phyloP scores from a whole-genome alignment of 2,888 invertebrate species.

The Dicyrtoma fusca region DNA sequence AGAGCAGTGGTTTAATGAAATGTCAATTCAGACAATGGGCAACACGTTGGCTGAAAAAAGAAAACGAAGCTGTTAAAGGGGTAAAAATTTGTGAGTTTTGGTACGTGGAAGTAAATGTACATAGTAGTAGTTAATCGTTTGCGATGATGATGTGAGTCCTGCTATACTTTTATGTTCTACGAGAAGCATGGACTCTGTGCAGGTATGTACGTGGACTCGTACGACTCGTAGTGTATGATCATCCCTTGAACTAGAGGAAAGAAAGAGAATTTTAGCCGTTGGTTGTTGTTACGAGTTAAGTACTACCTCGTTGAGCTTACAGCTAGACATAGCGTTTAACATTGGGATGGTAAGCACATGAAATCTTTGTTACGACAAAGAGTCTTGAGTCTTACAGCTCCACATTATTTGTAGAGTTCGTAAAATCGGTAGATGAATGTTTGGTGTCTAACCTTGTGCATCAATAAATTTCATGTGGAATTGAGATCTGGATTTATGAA shows the following conservation, averaged over 20 bases:
- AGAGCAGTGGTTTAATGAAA: slow-evolving; percentile 48
- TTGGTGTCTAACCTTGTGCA: slow-evolving; percentile 21
- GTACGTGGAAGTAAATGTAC: slow-evolving; percentile 24
- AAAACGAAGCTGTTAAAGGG: slow-evolving; percentile 35
- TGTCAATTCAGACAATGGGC: slow-evolving; percentile 50
- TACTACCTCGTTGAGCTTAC: too few species aligned
- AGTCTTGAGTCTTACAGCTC: slow-evolving; percentile 1
- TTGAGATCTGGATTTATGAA: slow-evolving; percentile 36
- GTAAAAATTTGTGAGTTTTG: slow-evolving; percentile 39
- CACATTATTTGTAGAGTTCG: slow-evolving; percentile 30
- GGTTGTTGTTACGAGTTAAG: slow-evolving; percentile 25
- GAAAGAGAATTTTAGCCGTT: slow-evolving; percentile 7
- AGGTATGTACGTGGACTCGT: too few species aligned
- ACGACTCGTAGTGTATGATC: too few species aligned
- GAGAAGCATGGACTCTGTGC: too few species aligned
- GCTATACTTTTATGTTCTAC: too few species aligned
- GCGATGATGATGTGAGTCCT: too few species aligned
- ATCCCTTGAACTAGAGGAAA: too few species aligned
- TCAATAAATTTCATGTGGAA: slow-evolving; percentile 33
- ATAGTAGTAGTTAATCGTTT: slow-evolving; percentile 11
- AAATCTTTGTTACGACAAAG: slow-evolving; percentile 20
- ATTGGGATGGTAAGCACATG: slow-evolving; percentile 10
- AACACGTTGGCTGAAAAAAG: slow-evolving; percentile 42
- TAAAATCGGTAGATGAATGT: slow-evolving; percentile 30
- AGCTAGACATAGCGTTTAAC: slow-evolving; percentile 10